Conservation (phyloP, 2,888 invertebrate genomes). For the Folsomia candida region DNA sequence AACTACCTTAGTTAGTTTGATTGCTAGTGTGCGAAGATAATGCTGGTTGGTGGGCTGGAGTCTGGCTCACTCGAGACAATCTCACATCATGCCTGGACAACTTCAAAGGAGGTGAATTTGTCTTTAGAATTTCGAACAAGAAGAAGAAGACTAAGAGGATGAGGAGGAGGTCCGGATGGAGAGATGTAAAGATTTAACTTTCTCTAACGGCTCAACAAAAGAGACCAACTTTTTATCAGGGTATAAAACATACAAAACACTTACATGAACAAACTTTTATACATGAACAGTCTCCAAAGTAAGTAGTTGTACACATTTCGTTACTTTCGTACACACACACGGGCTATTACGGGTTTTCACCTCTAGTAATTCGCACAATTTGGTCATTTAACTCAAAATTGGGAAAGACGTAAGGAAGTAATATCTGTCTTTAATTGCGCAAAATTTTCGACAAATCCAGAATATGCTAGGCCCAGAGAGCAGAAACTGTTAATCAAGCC, state of each 20-base stretch:
- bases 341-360: no score
- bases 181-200: slow-evolving; percentile 3
- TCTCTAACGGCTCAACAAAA: neutral
- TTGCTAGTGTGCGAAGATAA: no score
- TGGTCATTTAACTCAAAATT: neutral
- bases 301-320: neutral
- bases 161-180: neutral
- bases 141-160: no score
- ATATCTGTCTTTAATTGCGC: neutral
- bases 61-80: no score
- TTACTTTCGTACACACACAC: no score
- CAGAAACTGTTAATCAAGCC: neutral
- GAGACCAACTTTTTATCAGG: slow-evolving; percentile 2
- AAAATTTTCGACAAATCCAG: neutral
- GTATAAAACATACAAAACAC: slow-evolving; percentile 7
- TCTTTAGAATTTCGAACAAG: neutral
- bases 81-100: neutral
- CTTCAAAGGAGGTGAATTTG: neutral
- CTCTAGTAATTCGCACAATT: neutral
- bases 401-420: neutral
- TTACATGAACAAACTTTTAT: neutral
- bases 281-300: neutral
- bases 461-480: neutral
- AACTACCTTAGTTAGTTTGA: no score
- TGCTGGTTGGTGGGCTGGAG: no score